Evolutionary conservation across 2,888 invertebrate genomes (phyloP).

Genomic region (Nymphalis c-album): DNA sequence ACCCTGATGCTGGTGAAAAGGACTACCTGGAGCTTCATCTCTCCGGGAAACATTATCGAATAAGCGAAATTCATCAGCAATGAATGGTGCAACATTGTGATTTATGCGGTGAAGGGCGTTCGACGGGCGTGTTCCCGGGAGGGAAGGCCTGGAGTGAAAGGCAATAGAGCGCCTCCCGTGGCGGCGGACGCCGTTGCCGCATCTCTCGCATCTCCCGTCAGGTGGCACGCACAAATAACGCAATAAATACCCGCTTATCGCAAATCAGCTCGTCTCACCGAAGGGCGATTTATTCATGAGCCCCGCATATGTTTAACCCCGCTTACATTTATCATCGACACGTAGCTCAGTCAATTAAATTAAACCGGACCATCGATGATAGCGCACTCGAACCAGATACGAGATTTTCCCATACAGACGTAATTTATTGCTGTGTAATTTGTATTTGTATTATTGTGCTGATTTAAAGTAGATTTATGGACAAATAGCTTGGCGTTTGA

Average conservation of each 20-base stretch:
- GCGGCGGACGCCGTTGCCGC: conserved; percentile 51
- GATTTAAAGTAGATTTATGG: conserved; percentile 55
- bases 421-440: conserved; percentile 72
- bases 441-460: conserved; percentile 63
- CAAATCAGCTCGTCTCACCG: conserved; percentile 77
- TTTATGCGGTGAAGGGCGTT: conserved; percentile 60
- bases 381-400: conserved; percentile 67
- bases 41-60: conserved; percentile 47
- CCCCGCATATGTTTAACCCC: conserved; percentile 73
- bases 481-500: conserved; percentile 50
- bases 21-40: conserved; percentile 42
- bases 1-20: neutral
- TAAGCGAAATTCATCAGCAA: conserved; percentile 59
- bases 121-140: conserved; percentile 46
- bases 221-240: conserved; percentile 73
- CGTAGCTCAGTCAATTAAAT: conserved; percentile 77
- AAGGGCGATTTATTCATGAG: conserved; percentile 77
- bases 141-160: conserved; percentile 57
- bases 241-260: conserved; percentile 80
- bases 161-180: conserved; percentile 68
- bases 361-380: conserved; percentile 75
- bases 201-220: conserved; percentile 47
- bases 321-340: conserved; percentile 76
- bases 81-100: conserved; percentile 62
- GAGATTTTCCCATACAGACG: conserved; percentile 59